phyloP scores from a whole-genome alignment of 1,140 invertebrate species.

The Glossosoma conforme region DNA sequence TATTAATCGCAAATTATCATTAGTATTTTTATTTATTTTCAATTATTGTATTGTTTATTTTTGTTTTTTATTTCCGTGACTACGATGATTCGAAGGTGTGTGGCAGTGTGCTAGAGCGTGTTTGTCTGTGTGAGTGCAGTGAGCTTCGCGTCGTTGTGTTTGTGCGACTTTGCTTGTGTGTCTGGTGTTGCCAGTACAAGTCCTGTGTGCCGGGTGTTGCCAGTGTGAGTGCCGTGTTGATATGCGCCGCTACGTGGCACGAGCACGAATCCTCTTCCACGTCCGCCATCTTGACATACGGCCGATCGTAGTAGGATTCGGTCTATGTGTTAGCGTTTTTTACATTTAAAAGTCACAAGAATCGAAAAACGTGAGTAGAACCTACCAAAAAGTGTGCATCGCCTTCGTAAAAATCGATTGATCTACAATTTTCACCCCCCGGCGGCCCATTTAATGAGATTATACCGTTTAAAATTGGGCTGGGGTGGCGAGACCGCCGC shows the following conservation, averaged over 20 bases:
- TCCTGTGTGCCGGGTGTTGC: not conserved
- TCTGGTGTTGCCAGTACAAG: no score
- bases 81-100: no score
- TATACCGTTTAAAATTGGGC: slow-evolving; percentile 21
- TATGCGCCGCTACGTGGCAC: slow-evolving; percentile 70
- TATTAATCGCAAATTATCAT: no score
- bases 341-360: slow-evolving; percentile 58
- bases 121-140: no score
- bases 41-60: no score
- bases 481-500: slow-evolving; percentile 30
- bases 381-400: slow-evolving; percentile 3
- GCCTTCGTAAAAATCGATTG: not conserved
- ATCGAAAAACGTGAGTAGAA: slow-evolving; percentile 57
- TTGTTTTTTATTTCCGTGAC: no score
- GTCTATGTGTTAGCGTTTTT: slow-evolving; percentile 65
- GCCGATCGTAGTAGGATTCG: slow-evolving; percentile 61
- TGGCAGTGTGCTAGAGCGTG: no score
- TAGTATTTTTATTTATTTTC: no score
- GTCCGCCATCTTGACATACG: slow-evolving; percentile 76
- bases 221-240: not conserved
- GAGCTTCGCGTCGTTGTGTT: no score
- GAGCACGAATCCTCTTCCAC: slow-evolving; percentile 65
- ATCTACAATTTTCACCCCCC: no score
- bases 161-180: no score
- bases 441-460: slow-evolving; percentile 19